phyloP scores from a whole-genome alignment of 1,140 invertebrate genomes.

The Pseudomyrmex concolor region DNA sequence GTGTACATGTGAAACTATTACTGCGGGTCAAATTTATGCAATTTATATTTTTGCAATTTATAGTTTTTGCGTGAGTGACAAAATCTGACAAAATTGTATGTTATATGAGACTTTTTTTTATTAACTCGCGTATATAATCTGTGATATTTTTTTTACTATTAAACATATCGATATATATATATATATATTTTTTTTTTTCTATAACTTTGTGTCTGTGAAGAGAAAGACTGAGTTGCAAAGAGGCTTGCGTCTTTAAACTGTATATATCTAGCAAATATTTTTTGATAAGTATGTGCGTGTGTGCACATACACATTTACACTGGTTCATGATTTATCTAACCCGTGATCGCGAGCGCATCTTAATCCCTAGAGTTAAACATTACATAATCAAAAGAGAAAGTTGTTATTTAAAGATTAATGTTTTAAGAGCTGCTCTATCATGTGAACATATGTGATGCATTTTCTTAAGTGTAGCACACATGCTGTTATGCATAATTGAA shows the following conservation, averaged over 20 bases:
- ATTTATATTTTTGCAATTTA: conserved; percentile 33
- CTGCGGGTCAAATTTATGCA: conserved; percentile 58
- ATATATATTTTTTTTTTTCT: conserved; percentile 11
- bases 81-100: conserved; percentile 46
- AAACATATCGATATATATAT: conserved; percentile 40
- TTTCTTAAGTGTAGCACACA: too few relatives aligned
- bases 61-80: conserved; percentile 54
- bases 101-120: too few relatives aligned
- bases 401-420: too few relatives aligned
- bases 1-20: neutral
- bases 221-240: conserved; percentile 26
- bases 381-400: too few relatives aligned
- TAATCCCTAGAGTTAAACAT: too few relatives aligned
- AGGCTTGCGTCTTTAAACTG: conserved; percentile 19
- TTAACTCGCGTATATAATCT: neutral
- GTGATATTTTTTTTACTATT: conserved; percentile 51
- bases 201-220: conserved; percentile 18
- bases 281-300: too few relatives aligned
- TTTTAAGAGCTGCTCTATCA: too few relatives aligned
- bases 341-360: too few relatives aligned
- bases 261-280: neutral
- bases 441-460: too few relatives aligned
- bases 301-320: too few relatives aligned
- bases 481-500: too few relatives aligned
- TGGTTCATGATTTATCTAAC: too few relatives aligned